These are phyloP conservation scores for Battus philenor DNA, from an alignment of 1,140 invertebrate species.

Conservation along the genomic window DNA sequence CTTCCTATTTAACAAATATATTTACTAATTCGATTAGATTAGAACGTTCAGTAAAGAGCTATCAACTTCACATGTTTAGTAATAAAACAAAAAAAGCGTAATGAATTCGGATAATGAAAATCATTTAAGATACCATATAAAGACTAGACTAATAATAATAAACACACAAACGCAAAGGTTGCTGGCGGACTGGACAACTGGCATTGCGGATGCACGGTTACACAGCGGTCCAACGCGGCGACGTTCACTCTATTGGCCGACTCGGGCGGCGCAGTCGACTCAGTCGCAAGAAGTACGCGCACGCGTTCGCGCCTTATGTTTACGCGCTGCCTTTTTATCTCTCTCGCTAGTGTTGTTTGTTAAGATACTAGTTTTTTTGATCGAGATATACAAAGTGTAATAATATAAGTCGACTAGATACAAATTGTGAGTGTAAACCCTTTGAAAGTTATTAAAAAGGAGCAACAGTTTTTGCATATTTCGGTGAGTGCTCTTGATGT, in stretches of 20 bases:
- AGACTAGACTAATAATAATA: too few relatives aligned
- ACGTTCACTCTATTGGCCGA: conserved; percentile 15
- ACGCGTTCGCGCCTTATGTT: conserved; percentile 15
- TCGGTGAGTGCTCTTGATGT: conserved; percentile 26
- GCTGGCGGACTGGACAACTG: conserved; percentile 51
- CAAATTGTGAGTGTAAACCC: conserved; percentile 42
- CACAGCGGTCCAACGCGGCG: conserved; percentile 38
- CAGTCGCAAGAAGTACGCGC: conserved; percentile 34
- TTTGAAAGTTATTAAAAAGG: conserved; percentile 25
- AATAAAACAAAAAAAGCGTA: too few relatives aligned
- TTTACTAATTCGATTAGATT: too few relatives aligned
- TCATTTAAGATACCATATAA: too few relatives aligned
- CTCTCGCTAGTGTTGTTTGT: conserved; percentile 22
- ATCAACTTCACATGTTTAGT: too few relatives aligned
- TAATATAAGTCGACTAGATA: conserved; percentile 30
- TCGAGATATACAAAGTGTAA: conserved; percentile 65
- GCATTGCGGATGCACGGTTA: conserved; percentile 31
- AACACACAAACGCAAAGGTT: too few relatives aligned
- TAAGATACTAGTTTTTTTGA: conserved; percentile 59
- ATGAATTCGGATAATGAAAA: too few relatives aligned
- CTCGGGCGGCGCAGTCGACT: conserved; percentile 6
- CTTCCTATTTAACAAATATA: too few relatives aligned
- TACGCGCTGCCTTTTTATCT: conserved; percentile 10
- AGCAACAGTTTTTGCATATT: conserved; percentile 8
- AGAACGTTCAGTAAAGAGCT: too few relatives aligned